Base-by-base conservation (phyloP, 2,888 invertebrate species). In the Oasisia sp. region DNA sequence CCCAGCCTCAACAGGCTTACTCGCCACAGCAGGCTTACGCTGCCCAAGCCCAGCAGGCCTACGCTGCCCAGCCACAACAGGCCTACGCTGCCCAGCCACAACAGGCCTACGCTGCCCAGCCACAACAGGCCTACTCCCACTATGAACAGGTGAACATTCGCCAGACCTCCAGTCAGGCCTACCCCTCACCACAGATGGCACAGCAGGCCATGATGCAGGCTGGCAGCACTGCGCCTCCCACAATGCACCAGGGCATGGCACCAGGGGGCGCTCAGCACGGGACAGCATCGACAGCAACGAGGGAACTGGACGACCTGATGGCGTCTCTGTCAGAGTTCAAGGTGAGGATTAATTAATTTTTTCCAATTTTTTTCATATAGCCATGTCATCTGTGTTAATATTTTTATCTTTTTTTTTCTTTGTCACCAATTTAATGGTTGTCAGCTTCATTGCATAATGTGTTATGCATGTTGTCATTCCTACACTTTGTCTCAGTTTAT, bases 271-370 rank as follows among this genome's bases (percentile, higher is more conserved):
- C 44, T 38, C 45, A 44, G 38, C 38, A 50, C 9, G 91, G 58
- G 12, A 95, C 97, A 93, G 98, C 98, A 45, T 98, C 98, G 92
- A 98, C 98, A 93, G 99, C 99, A 89, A 99, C 99, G 44, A 98
- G 98, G 96, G 99, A 99, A 96, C 97, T 99, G 93, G 99, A 99
- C 95, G 98, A 99, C 95, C 97, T 99, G 93, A 99, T 99, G 99
- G 98, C 98, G 0, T 98, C 98, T 8, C 97, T 99, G 9, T 98
- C 98, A 0, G 98, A 98, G 96, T 98, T 98, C 96, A 99, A 99
- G 92, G 98, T 99, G 98, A 97, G 93, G 12, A 38, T 38, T 38
- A 38, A 38, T 4, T 4, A 1, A 2, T 38, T 38, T 38, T 38
- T 2, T 4, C 38, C 38, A 1, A 38, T 38, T 38, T 1, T 38